Conservation (phyloP, 2,888 invertebrate genomes). For the Eristalis arbustorum region DNA sequence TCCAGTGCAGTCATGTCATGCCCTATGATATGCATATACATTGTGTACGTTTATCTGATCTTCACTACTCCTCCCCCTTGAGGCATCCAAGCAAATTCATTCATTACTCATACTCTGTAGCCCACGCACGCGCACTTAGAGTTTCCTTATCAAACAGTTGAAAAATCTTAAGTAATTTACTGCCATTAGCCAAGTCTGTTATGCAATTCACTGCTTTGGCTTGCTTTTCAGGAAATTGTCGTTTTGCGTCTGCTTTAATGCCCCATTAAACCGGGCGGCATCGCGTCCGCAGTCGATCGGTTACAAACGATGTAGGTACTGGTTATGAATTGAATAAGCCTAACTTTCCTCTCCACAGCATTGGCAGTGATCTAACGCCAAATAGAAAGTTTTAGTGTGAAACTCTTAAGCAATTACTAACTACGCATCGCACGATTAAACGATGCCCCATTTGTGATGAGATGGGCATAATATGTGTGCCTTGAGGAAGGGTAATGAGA, state of each 20-base stretch:
- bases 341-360: neutral
- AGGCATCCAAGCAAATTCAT: neutral
- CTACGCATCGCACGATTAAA: neutral
- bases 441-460: neutral
- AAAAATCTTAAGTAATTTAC: neutral
- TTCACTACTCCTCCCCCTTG: neutral
- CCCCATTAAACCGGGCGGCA: neutral
- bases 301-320: neutral
- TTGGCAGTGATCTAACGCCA: slow-evolving; percentile 12
- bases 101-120: neutral
- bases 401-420: neutral
- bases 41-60: neutral
- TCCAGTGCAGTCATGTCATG: neutral
- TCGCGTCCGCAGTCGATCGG: neutral
- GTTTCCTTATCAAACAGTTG: neutral
- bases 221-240: neutral
- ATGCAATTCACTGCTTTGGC: neutral
- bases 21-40: neutral
- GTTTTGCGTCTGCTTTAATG: neutral
- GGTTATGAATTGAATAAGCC: slow-evolving; percentile 1
- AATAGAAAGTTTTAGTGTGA: slow-evolving; percentile 17
- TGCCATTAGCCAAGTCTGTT: neutral
- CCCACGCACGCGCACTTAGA: neutral
- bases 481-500: neutral
- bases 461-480: neutral